Percentiles rank a stretch among this genome's conserved stretches.
These are phyloP conservation scores for Nomada hirtipes DNA, from an alignment of 2,888 invertebrate species.

Conservation along the genomic window DNA sequence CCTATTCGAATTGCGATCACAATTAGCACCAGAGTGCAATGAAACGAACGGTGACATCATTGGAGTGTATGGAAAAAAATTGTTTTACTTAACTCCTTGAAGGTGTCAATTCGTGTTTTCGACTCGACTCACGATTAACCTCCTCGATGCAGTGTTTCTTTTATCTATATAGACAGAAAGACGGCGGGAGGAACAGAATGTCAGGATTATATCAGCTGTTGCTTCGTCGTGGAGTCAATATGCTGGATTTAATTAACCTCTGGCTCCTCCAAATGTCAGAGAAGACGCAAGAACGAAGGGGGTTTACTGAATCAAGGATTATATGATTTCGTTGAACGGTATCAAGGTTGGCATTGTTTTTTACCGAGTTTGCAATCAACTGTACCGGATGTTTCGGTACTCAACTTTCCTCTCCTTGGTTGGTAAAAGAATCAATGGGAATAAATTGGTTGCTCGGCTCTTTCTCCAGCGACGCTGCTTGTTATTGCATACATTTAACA, in stretches of 20 bases:
- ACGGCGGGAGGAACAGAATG: too few relatives aligned
- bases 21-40: too few relatives aligned
- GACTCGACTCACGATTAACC: too few relatives aligned
- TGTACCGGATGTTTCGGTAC: constrained; percentile 1
- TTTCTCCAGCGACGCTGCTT: neutral
- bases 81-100: too few relatives aligned
- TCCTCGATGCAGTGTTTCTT: too few relatives aligned
- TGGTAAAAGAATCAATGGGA: neutral
- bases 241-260: constrained; percentile 1
- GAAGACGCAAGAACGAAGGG: neutral
- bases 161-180: too few relatives aligned
- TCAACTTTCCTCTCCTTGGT: neutral
- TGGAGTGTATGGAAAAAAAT: too few relatives aligned
- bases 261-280: neutral
- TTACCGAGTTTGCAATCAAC: constrained; percentile 23
- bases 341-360: constrained; percentile 19
- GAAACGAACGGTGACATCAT: too few relatives aligned
- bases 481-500: neutral
- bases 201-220: neutral
- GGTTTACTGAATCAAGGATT: constrained; percentile 1
- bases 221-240: neutral
- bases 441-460: neutral
- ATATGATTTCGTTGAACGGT: constrained; percentile 6
- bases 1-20: too few relatives aligned
- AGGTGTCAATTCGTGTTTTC: too few relatives aligned